Evolutionary conservation across 2,888 invertebrate genomes (phyloP).

Genomic region (Phymatocera aterrima): DNA sequence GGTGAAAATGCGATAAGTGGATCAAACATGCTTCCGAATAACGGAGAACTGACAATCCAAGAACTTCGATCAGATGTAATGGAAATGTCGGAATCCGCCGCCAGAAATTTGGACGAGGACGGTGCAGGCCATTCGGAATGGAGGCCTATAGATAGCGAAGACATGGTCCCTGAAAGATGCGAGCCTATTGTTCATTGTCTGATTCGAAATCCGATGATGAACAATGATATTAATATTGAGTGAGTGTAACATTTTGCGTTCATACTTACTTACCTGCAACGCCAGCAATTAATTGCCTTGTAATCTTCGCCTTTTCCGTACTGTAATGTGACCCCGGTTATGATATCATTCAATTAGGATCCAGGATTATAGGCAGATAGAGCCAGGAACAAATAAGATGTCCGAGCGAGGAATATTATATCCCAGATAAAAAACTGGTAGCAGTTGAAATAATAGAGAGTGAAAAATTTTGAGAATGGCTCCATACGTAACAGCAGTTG

Average conservation of each 20-base stretch:
- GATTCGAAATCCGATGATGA: no score
- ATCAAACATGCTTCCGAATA: conserved; percentile 52
- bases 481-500: no score
- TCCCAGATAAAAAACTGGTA: no score
- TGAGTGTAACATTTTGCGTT: neutral
- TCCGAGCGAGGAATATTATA: no score
- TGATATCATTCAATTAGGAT: no score
- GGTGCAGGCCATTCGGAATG: conserved; percentile 48
- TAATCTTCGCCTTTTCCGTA: conserved; percentile 1
- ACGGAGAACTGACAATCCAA: conserved; percentile 48
- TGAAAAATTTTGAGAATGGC: no score
- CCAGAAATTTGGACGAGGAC: conserved; percentile 31
- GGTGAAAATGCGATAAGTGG: conserved; percentile 48
- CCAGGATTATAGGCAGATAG: no score
- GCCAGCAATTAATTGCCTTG: conserved; percentile 48
- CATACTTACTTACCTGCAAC: conserved; percentile 45
- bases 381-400: no score
- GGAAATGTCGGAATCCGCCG: neutral
- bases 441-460: no score
- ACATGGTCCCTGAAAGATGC: conserved; percentile 48
- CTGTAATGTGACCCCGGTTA: neutral
- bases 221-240: neutral
- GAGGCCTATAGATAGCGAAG: conserved; percentile 46
- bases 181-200: no score
- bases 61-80: conserved; percentile 44